These are phyloP conservation scores for Psammodynastes pulverulentus DNA, from an alignment of 2,113 vertebrate species.

Conservation along the genomic window DNA sequence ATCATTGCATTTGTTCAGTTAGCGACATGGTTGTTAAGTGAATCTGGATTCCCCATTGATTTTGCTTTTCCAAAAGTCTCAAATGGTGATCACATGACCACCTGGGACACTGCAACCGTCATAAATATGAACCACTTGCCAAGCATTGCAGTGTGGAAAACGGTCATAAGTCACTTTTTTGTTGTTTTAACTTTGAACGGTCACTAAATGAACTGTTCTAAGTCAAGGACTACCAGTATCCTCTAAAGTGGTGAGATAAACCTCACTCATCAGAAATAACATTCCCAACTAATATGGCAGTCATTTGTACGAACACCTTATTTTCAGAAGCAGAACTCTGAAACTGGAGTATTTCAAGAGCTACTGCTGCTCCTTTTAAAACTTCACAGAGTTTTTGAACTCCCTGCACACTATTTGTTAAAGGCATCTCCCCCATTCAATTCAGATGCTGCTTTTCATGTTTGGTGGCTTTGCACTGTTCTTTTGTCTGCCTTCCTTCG, in stretches of 20 bases:
- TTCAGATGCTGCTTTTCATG: neutral
- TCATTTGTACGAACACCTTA: constrained; percentile 15
- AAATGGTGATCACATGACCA: neutral
- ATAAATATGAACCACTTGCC: neutral
- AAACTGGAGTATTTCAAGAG: neutral
- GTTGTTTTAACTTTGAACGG: neutral
- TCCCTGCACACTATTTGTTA: neutral
- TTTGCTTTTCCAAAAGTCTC: neutral
- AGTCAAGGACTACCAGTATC: neutral
- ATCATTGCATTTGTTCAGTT: neutral
- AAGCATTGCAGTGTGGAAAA: neutral
- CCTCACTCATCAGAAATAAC: neutral
- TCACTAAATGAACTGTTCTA: neutral
- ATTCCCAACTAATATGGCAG: neutral
- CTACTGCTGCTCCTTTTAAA: neutral
- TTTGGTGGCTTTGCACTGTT: neutral
- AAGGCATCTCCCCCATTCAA: neutral
- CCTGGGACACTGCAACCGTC: neutral
- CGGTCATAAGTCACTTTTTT: neutral
- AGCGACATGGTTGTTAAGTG: neutral
- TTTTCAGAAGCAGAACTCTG: fast-evolving
- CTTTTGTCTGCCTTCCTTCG: neutral
- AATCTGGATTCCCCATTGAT: neutral
- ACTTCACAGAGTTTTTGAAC: constrained; percentile 3
- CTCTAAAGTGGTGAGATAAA: neutral